These are phyloP conservation scores for Troides helena DNA, from an alignment of 2,888 invertebrate species.

Conservation along the genomic window DNA sequence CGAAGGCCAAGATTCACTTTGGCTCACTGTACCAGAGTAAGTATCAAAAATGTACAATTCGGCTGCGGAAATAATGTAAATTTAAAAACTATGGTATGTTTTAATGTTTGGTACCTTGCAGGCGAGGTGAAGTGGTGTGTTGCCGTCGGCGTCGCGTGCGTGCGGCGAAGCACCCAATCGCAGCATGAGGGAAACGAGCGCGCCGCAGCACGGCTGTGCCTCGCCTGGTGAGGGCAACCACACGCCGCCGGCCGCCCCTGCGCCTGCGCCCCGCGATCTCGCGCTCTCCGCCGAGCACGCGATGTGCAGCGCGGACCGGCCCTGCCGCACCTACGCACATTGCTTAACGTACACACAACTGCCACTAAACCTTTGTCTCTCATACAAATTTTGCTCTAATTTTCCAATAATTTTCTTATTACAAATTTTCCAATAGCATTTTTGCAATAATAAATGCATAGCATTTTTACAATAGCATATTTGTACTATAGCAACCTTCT, in stretches of 20 bases:
- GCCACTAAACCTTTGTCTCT: no score
- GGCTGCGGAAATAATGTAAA: no score
- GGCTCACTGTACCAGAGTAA: no score
- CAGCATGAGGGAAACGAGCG: slow-evolving; percentile 84
- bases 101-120: slow-evolving; percentile 80
- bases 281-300: slow-evolving; percentile 90
- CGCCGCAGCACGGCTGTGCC: slow-evolving; percentile 73
- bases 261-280: slow-evolving; percentile 61
- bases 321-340: slow-evolving; percentile 77
- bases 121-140: slow-evolving; percentile 93
- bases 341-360: neutral
- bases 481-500: no score
- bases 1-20: no score
- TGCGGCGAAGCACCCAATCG: slow-evolving; percentile 91
- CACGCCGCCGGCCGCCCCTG: slow-evolving; percentile 64
- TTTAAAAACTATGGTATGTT: neutral
- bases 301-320: slow-evolving; percentile 88
- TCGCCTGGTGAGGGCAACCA: slow-evolving; percentile 87
- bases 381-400: no score
- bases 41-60: no score
- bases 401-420: no score
- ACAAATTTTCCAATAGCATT: no score
- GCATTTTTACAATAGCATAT: no score
- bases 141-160: slow-evolving; percentile 89
- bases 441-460: no score